Conservation (phyloP, 2,888 invertebrate species). For the Marronus borbonicus region DNA sequence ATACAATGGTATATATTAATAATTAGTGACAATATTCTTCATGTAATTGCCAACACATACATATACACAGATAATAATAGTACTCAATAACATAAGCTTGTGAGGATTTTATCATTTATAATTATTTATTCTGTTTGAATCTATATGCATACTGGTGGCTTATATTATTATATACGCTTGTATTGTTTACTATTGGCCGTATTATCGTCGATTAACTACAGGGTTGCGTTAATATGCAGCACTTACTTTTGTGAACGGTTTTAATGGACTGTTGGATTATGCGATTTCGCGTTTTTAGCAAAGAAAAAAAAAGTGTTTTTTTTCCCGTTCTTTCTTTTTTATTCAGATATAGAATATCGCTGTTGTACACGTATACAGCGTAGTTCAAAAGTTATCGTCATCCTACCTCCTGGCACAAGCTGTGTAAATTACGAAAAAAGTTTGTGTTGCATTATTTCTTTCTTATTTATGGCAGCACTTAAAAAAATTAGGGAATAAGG, state of each 20-base stretch:
- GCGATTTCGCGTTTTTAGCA: background rate
- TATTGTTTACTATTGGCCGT: conserved; percentile 5
- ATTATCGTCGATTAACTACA: conserved; percentile 22
- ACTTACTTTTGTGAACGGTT: too few species aligned
- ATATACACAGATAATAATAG: background rate
- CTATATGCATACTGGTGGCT: background rate
- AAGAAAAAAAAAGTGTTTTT: background rate
- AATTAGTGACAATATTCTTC: background rate
- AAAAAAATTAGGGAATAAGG: too few species aligned
- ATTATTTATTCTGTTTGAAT: conserved; percentile 39
- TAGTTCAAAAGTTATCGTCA: too few species aligned
- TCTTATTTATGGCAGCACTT: too few species aligned
- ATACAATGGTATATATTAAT: too few species aligned
- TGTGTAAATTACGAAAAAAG: too few species aligned
- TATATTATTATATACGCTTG: conserved; percentile 9
- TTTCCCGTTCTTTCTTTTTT: background rate
- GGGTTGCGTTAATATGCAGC: conserved; percentile 6
- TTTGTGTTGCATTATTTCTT: too few species aligned
- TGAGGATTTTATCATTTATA: conserved; percentile 18
- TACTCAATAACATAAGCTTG: background rate
- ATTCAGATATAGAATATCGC: too few species aligned
- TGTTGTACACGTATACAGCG: too few species aligned
- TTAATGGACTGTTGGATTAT: too few species aligned
- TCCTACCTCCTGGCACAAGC: too few species aligned
- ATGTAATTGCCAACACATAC: background rate